These are phyloP conservation scores for Drosophila saltans DNA, from an alignment of 1,140 invertebrate species.

Conservation along the genomic window DNA sequence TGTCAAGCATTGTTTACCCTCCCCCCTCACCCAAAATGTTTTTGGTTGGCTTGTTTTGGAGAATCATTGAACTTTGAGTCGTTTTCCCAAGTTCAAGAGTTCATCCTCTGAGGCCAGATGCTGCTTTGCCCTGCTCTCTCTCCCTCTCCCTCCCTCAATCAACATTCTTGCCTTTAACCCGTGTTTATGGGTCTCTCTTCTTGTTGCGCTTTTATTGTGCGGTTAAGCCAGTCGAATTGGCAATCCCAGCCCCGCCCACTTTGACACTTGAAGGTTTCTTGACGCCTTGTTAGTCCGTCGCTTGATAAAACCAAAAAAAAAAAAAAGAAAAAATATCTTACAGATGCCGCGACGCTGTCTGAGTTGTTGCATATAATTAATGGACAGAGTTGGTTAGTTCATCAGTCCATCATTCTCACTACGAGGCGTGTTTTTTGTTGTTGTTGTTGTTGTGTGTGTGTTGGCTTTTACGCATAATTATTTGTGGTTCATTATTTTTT, in stretches of 20 bases:
- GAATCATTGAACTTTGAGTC: constrained; percentile 66
- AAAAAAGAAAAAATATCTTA: constrained; percentile 43
- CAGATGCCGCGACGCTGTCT: constrained; percentile 60
- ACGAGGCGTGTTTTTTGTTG: constrained; percentile 10
- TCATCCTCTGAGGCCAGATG: constrained; percentile 52
- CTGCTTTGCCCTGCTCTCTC: constrained; percentile 3
- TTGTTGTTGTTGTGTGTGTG: background rate
- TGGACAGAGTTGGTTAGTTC: constrained; percentile 58
- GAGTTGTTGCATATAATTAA: constrained; percentile 65
- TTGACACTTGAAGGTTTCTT: constrained; percentile 68
- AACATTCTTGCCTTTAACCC: constrained; percentile 34
- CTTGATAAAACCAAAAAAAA: constrained; percentile 20
- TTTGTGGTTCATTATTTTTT: constrained; percentile 41
- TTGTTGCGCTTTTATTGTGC: constrained; percentile 75
- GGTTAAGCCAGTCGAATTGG: constrained; percentile 49
- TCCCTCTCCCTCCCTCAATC: background rate
- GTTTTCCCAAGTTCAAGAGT: constrained; percentile 72
- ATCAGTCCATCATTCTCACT: constrained; percentile 39
- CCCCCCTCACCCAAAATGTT: background rate
- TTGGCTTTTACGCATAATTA: constrained; percentile 53
- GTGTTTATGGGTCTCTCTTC: constrained; percentile 44
- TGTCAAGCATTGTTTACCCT: background rate
- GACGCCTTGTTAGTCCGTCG: constrained; percentile 44
- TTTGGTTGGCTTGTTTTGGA: constrained; percentile 28
- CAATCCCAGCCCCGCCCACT: constrained; percentile 23